A percentile compares a stretch with the other conserved stretches of the same genome.
Evolutionary conservation across 1,140 invertebrate genomes (phyloP).

Genomic region (Neomicropteryx cornuta): DNA sequence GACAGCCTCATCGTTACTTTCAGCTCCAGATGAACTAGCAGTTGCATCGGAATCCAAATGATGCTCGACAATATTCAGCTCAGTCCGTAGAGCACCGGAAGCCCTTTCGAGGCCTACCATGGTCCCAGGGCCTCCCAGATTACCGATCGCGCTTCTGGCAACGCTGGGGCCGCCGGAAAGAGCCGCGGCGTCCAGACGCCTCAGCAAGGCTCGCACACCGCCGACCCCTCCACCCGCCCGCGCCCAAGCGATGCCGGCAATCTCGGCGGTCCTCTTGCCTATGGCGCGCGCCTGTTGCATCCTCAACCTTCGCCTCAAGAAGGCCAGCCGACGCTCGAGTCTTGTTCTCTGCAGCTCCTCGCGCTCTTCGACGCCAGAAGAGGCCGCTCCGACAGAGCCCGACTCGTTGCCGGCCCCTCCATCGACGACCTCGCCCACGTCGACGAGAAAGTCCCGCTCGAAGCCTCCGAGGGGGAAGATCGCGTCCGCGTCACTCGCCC

Average conservation of each 20-base stretch:
- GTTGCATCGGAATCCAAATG: slow-evolving; percentile 87
- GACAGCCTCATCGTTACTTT: slow-evolving; percentile 85
- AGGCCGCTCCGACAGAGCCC: too few relatives aligned
- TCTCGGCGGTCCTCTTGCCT: slow-evolving; percentile 62
- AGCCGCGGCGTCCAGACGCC: slow-evolving; percentile 26
- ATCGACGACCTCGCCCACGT: slow-evolving; percentile 40
- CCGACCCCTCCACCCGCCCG: slow-evolving; percentile 34
- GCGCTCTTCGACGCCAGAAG: slow-evolving; percentile 33
- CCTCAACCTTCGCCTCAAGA: slow-evolving; percentile 57
- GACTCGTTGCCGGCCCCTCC: slow-evolving; percentile 26
- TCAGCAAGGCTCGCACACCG: slow-evolving; percentile 24
- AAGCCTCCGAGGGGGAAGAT: slow-evolving; percentile 49
- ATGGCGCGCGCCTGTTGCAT: slow-evolving; percentile 63
- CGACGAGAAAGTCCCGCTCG: slow-evolving; percentile 41
- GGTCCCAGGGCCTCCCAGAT: slow-evolving; percentile 30
- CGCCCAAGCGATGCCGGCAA: slow-evolving; percentile 63
- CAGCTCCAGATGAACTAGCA: slow-evolving; percentile 84
- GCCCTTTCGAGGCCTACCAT: slow-evolving; percentile 49
- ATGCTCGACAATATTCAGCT: slow-evolving; percentile 57
- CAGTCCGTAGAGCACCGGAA: slow-evolving; percentile 54
- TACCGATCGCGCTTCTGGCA: slow-evolving; percentile 30
- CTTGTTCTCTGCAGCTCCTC: slow-evolving; percentile 47
- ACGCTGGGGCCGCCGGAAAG: slow-evolving; percentile 36
- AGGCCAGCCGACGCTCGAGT: slow-evolving; percentile 54
- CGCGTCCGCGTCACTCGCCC: slow-evolving; percentile 37